Conservation (phyloP, 1,140 invertebrate genomes). For the Drosophila subpulchrella region DNA sequence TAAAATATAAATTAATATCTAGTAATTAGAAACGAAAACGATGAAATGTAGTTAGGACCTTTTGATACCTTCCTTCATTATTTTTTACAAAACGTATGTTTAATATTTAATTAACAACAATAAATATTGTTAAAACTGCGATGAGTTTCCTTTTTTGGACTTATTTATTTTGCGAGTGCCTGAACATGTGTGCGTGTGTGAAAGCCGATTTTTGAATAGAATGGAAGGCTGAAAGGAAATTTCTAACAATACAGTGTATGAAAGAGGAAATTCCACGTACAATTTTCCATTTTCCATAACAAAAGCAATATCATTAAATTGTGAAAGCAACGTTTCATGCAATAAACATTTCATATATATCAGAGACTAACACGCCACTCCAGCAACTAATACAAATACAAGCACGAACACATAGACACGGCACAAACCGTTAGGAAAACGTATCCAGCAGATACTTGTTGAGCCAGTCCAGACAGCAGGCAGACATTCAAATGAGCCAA, state of each 20-base stretch:
- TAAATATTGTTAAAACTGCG: constrained; percentile 26
- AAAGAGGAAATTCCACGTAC: constrained; percentile 17
- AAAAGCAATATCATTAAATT: constrained; percentile 50
- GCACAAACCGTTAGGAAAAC: constrained; percentile 8
- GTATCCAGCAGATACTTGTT: constrained; percentile 37
- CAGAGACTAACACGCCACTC: constrained; percentile 28
- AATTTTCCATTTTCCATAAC: constrained; percentile 47
- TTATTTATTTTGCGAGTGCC: constrained; percentile 13
- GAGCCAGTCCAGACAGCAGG: constrained; percentile 36
- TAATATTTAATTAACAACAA: constrained; percentile 46
- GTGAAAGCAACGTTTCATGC: constrained; percentile 24
- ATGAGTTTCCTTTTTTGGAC: constrained; percentile 10
- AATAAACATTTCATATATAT: constrained; percentile 41
- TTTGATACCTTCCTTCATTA: constrained; percentile 35
- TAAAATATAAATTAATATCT: constrained; percentile 14
- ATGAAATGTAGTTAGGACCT: constrained; percentile 26
- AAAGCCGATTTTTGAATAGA: constrained; percentile 3
- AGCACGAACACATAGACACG: constrained; percentile 7
- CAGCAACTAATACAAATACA: constrained; percentile 15
- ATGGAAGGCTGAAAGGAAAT: constrained; percentile 22
- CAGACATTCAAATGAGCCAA: constrained; percentile 71
- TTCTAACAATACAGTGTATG: constrained; percentile 27
- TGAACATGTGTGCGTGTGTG: constrained; percentile 10
- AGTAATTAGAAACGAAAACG: constrained; percentile 11
- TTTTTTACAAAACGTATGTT: constrained; percentile 20